Evolutionary conservation across 2,888 invertebrate species (phyloP).

Genomic region (Gerris lacustris): DNA sequence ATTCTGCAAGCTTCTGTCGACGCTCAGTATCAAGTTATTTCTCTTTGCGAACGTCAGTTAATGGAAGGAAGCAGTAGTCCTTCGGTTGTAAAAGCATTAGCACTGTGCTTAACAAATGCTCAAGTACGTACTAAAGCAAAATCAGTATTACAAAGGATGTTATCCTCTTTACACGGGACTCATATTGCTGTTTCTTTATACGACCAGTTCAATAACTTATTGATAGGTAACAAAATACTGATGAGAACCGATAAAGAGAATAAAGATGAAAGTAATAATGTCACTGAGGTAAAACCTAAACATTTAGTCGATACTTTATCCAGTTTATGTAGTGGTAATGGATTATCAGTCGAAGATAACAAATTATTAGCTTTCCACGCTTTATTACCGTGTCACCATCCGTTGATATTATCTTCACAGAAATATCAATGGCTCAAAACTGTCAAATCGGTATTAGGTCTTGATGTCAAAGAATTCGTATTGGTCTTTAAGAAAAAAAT

Average conservation of each 20-base stretch:
- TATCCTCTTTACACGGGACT: slow-evolving; percentile 48
- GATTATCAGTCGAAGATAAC: slow-evolving; percentile 42
- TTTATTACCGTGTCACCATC: slow-evolving; percentile 63
- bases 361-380: slow-evolving; percentile 52
- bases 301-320: slow-evolving; percentile 38
- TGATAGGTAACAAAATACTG: slow-evolving; percentile 34
- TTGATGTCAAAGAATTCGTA: slow-evolving; percentile 49
- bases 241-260: slow-evolving; percentile 35
- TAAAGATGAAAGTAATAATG: slow-evolving; percentile 30
- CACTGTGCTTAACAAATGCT: slow-evolving; percentile 54
- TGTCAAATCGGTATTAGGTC: slow-evolving; percentile 42
- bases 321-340: slow-evolving; percentile 37
- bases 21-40: slow-evolving; percentile 57
- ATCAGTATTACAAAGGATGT: slow-evolving; percentile 43
- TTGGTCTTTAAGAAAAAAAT: slow-evolving; percentile 46
- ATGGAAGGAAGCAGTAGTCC: slow-evolving; percentile 56
- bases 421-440: slow-evolving; percentile 58
- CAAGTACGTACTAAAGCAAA: slow-evolving; percentile 53
- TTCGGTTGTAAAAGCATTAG: slow-evolving; percentile 57
- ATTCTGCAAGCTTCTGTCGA: slow-evolving; percentile 48
- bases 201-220: slow-evolving; percentile 46
- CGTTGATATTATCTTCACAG: slow-evolving; percentile 47
- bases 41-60: slow-evolving; percentile 59
- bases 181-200: slow-evolving; percentile 51
- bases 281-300: slow-evolving; percentile 32